These are phyloP conservation scores for Thymelicus lineola DNA, from an alignment of 2,888 invertebrate genomes.

Conservation along the genomic window DNA sequence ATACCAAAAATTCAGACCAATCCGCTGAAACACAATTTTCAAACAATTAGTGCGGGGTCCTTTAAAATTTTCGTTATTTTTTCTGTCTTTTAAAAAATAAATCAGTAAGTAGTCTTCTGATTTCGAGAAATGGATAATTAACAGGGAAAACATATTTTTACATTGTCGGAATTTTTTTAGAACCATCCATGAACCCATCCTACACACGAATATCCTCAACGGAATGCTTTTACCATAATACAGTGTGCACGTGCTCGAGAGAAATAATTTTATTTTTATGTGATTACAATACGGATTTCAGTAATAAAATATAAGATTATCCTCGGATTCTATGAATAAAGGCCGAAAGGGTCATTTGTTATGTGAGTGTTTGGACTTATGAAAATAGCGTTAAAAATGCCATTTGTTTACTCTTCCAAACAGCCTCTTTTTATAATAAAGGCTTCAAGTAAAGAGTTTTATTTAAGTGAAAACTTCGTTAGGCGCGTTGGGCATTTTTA, in stretches of 20 bases:
- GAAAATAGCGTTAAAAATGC: conserved; percentile 5
- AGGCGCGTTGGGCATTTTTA: no score
- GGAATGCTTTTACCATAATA: not conserved
- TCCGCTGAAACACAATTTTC: no score
- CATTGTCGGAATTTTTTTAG: not conserved
- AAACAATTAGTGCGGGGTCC: no score
- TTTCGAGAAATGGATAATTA: no score
- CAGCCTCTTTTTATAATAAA: not conserved
- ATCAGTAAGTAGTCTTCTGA: no score
- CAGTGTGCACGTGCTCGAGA: not conserved
- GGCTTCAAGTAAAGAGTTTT: conserved; percentile 12
- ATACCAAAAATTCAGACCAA: no score
- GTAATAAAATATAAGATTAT: conserved; percentile 12
- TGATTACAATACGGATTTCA: conserved; percentile 13
- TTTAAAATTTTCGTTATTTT: no score
- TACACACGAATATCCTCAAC: not conserved
- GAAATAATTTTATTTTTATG: conserved; percentile 3
- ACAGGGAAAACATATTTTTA: no score
- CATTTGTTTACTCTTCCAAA: not conserved
- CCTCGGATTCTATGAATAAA: not conserved
- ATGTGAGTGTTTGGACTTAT: not conserved
- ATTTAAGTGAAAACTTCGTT: no score
- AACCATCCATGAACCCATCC: not conserved
- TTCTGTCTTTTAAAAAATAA: no score
- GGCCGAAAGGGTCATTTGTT: not conserved